phyloP scores from a whole-genome alignment of 2,888 invertebrate species.

The Epinotia nisella region DNA sequence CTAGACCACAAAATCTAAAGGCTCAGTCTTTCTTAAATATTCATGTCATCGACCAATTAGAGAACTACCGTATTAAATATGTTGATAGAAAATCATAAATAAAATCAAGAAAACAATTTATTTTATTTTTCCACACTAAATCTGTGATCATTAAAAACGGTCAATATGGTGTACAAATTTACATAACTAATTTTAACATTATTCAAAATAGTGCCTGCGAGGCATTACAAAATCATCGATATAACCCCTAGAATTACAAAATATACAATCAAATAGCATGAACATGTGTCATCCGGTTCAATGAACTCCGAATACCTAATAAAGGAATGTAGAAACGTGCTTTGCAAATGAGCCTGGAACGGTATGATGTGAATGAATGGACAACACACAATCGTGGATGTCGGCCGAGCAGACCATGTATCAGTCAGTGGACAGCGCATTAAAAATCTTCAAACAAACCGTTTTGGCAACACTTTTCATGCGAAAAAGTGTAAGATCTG shows the following conservation, averaged over 20 bases:
- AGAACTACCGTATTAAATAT: background rate
- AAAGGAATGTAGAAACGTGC: constrained; percentile 59
- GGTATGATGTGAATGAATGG: constrained; percentile 63
- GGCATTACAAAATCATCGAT: constrained; percentile 49
- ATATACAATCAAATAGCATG: constrained; percentile 58
- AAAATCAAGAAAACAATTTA: background rate
- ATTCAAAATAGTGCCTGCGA: constrained; percentile 17
- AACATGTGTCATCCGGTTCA: constrained; percentile 69
- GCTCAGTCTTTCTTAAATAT: background rate
- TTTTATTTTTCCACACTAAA: background rate
- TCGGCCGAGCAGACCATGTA: constrained; percentile 55
- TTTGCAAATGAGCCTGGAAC: constrained; percentile 61
- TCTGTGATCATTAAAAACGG: constrained; percentile 11
- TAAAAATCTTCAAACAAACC: background rate
- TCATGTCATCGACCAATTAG: background rate
- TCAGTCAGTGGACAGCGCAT: constrained; percentile 34
- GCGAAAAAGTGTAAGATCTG: background rate
- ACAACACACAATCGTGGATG: constrained; percentile 57
- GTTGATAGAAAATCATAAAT: background rate
- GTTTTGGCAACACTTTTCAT: background rate
- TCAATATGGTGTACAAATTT: constrained; percentile 13
- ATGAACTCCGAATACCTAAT: constrained; percentile 62
- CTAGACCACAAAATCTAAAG: background rate
- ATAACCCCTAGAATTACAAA: constrained; percentile 45
- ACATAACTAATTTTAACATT: constrained; percentile 28